A percentile compares a stretch with the other conserved stretches of the same genome.
These are phyloP conservation scores for Diachrysia chrysitis DNA, from an alignment of 2,888 invertebrate species.

Conservation along the genomic window DNA sequence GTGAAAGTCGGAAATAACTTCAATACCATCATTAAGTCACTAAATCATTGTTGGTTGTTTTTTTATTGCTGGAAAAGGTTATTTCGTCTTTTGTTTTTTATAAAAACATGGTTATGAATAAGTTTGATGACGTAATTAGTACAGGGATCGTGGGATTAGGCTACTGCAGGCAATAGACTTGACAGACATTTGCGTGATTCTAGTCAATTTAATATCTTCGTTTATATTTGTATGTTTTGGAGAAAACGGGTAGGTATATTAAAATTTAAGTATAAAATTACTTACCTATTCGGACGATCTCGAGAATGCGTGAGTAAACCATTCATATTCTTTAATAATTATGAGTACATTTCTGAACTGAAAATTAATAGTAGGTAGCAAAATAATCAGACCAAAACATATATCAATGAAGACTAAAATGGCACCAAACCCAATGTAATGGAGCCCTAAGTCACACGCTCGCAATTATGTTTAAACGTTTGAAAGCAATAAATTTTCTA, in stretches of 20 bases:
- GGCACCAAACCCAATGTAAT: conserved; percentile 14
- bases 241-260: too few species aligned
- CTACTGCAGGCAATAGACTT: neutral
- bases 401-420: too few species aligned
- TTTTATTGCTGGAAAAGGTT: neutral
- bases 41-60: neutral
- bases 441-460: conserved; percentile 40
- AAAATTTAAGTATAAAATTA: too few species aligned
- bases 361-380: too few species aligned
- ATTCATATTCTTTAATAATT: too few species aligned
- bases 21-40: neutral
- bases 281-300: too few species aligned
- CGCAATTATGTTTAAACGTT: conserved; percentile 49
- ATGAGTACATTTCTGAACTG: neutral
- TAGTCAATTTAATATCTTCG: too few species aligned
- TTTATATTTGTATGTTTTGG: too few species aligned
- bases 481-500: conserved; percentile 51
- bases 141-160: neutral
- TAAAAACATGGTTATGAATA: neutral
- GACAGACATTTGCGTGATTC: too few species aligned
- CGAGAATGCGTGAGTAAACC: too few species aligned
- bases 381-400: too few species aligned
- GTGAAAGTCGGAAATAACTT: conserved; percentile 1
- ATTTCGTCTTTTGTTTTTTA: neutral
- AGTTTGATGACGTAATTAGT: conserved; percentile 1